Conservation (phyloP, 2,113 vertebrate genomes). For the Erinaceus europaeus region DNA sequence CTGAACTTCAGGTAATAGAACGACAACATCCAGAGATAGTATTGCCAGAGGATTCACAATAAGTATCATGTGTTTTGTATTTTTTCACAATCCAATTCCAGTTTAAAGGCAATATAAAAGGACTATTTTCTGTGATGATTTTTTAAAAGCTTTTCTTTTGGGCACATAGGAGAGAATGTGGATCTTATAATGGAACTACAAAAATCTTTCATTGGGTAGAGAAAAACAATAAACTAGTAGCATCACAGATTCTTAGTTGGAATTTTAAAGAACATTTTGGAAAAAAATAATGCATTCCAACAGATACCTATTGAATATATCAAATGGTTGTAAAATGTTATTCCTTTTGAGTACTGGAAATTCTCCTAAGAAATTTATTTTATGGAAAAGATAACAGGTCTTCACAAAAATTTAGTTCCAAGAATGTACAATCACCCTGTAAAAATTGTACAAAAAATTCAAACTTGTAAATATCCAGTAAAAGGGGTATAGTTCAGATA, state of each 20-base stretch:
- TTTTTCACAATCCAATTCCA: slow-evolving; percentile 1
- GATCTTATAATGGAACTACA: neutral
- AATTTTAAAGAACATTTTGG: neutral
- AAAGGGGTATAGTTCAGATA: neutral
- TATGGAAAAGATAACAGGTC: neutral
- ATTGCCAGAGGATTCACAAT: neutral
- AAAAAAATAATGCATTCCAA: neutral
- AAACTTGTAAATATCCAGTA: slow-evolving; percentile 9
- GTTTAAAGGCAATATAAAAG: neutral
- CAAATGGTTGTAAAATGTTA: slow-evolving; percentile 11
- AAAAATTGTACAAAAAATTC: neutral
- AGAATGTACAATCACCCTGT: neutral
- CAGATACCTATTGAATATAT: neutral
- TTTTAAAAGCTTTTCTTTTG: neutral
- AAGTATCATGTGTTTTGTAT: neutral
- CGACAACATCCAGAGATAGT: neutral
- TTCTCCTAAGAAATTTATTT: neutral
- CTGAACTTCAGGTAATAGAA: neutral
- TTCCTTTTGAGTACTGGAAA: neutral
- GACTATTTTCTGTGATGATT: neutral
- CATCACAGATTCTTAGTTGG: neutral
- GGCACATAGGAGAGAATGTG: neutral
- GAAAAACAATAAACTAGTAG: neutral
- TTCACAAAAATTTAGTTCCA: neutral
- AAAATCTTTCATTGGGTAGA: neutral